Base-by-base conservation (phyloP, 1,140 invertebrate genomes). In the Adelges cooleyi region DNA sequence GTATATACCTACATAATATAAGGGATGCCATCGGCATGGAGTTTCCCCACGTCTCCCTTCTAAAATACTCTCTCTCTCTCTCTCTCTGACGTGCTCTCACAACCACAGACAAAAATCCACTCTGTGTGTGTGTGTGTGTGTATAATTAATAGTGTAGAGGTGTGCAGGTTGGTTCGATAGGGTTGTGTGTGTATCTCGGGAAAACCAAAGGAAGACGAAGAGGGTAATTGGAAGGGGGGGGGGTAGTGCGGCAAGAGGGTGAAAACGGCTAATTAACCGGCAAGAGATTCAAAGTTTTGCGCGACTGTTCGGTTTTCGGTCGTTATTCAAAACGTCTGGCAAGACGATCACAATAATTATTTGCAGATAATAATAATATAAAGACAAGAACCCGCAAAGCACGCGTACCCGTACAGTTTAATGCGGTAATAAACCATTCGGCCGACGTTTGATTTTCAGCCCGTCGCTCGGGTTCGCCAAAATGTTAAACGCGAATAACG, bases 131-230 rank as follows among this genome's bases (percentile, higher is more conserved):
- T n/a, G n/a, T n/a, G 15, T 44, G 10, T 11, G 11, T 48, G 22
- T 22, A 46, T 59, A 59, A 59, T 59, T 59, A 59, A 59, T 59
- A 59, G 29, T 17, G 54, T 29, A 48, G 46, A 48, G 42, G 25
- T 48, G 42, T 59, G 13, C 15, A n/a, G n/a, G 25, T 10, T 38
- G 23, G 29, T 33, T 44, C 40, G 40, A 44, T 44, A 44, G n/a
- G 40, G 40, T 44, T 44, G 10, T 44, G 10, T n/a, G 8, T 11
- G 29, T 33, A 11, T 33, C 5, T 33, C 5, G 29, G 11, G 29
- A 6, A 33, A 6, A 33, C 11, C 11, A n/a, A n/a, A n/a, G n/a
- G n/a, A n/a, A n/a, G n/a, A n/a, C n/a, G n/a, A n/a, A n/a, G n/a
- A n/a, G n/a, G n/a, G n/a, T n/a, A n/a, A n/a, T 33, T 33, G 29